phyloP scores from a whole-genome alignment of 2,113 vertebrate genomes.

The Leuciscus idus region DNA sequence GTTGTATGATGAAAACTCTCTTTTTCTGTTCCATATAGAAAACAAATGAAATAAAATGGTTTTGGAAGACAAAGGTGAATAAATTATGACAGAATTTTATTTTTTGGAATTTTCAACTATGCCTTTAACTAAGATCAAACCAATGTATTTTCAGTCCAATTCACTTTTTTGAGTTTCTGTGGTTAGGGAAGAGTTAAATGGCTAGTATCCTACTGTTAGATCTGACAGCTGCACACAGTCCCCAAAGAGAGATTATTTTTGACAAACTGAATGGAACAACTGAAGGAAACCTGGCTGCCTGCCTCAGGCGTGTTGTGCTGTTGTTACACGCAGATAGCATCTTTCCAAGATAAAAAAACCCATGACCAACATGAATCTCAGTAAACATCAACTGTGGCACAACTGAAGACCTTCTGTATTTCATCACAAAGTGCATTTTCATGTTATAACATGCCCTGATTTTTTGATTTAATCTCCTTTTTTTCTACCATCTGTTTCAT shows the following conservation, averaged over 20 bases:
- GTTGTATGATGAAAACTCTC: not conserved
- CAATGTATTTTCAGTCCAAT: not conserved
- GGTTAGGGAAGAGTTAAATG: conserved; percentile 25
- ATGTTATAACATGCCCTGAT: not conserved
- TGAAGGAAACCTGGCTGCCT: conserved; percentile 28
- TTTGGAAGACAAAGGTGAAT: not conserved
- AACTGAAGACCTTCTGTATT: not conserved
- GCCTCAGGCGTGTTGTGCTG: conserved; percentile 36
- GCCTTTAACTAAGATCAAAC: not conserved
- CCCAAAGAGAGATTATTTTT: conserved; percentile 34
- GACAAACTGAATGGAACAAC: conserved; percentile 29
- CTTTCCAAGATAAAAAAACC: conserved; percentile 20
- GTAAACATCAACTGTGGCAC: conserved; percentile 13
- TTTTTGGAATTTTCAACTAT: not conserved
- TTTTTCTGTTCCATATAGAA: not conserved
- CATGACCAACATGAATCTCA: conserved; percentile 9
- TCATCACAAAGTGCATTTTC: conserved; percentile 1
- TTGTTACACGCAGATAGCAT: conserved; percentile 31
- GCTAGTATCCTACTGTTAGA: conserved; percentile 21
- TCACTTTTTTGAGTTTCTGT: not conserved
- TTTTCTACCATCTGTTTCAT: conserved; percentile 16
- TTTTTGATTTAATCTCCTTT: conserved; percentile 3
- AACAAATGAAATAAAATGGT: not conserved
- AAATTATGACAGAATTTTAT: not conserved
- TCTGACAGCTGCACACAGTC: conserved; percentile 50